Evolutionary conservation across 2,113 vertebrate genomes (phyloP).

Genomic region (Cromileptes altivelis): DNA sequence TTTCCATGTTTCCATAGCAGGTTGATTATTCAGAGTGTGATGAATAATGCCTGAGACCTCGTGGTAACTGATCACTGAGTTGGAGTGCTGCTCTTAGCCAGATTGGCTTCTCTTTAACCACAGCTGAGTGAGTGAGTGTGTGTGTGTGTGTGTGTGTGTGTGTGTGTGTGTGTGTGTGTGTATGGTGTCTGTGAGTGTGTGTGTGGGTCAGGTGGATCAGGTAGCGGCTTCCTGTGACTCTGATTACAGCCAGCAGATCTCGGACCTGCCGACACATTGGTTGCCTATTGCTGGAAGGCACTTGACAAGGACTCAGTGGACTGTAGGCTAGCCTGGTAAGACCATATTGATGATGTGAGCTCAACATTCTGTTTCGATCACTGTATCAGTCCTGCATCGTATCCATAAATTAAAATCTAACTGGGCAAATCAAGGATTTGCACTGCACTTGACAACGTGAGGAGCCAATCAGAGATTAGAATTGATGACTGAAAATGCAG

Average conservation of each 20-base stretch:
- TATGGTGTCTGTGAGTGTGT: neutral
- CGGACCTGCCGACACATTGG: no score
- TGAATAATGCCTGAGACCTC: slow-evolving; percentile 65
- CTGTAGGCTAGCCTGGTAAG: no score
- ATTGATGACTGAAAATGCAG: no score
- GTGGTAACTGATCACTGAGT: slow-evolving; percentile 56
- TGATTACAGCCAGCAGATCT: slow-evolving; percentile 1
- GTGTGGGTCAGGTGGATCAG: slow-evolving; percentile 8
- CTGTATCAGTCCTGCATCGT: no score
- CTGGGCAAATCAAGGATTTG: no score
- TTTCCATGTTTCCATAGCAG: slow-evolving; percentile 53
- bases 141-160: slow-evolving; percentile 28
- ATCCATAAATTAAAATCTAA: no score
- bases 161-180: neutral
- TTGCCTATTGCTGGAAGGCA: no score
- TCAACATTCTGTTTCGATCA: no score
- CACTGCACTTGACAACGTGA: no score
- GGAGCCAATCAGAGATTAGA: no score
- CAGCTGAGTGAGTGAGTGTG: slow-evolving; percentile 36
- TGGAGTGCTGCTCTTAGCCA: slow-evolving; percentile 50
- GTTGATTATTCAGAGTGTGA: slow-evolving; percentile 53
- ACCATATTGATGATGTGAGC: no score
- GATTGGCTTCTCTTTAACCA: slow-evolving; percentile 51
- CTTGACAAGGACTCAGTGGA: no score
- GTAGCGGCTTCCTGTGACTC: slow-evolving; percentile 31